Conservation (phyloP, 2,797 vertebrate species). For the Tangara arthus region DNA sequence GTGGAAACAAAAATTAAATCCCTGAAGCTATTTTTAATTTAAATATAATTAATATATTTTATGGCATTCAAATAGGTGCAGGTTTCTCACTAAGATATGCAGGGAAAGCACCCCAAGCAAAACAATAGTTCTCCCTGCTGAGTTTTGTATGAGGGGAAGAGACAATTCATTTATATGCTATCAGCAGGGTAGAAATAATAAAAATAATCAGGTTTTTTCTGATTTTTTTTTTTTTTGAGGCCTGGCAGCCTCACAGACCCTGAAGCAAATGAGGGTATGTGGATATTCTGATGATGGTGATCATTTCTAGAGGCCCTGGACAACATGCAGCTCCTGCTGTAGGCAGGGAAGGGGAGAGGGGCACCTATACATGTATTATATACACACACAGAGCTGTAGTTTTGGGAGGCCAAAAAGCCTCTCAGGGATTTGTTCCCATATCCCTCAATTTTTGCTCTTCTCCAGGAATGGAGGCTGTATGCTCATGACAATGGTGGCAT, state of each 20-base stretch:
- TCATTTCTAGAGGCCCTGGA: not conserved
- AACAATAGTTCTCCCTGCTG: slow-evolving; percentile 23
- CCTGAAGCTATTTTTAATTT: slow-evolving; percentile 58
- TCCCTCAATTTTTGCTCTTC: not conserved
- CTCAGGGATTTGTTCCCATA: not conserved
- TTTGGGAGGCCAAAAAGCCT: not conserved
- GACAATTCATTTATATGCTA: slow-evolving; percentile 30
- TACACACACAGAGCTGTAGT: not conserved
- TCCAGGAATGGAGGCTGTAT: not conserved
- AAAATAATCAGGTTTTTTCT: not conserved
- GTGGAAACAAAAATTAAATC: slow-evolving; percentile 32
- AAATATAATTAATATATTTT: slow-evolving; percentile 60
- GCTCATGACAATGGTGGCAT: not conserved
- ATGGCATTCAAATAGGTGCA: not conserved
- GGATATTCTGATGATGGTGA: not conserved
- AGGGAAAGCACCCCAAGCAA: slow-evolving; percentile 16
- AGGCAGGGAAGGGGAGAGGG: not conserved
- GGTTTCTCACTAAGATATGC: slow-evolving; percentile 36
- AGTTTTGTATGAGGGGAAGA: not conserved
- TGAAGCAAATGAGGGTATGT: not conserved
- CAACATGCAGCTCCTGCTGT: not conserved
- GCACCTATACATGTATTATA: too few relatives aligned
- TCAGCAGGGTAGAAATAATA: slow-evolving; percentile 19
- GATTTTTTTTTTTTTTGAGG: not conserved
- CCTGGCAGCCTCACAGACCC: not conserved